Evolutionary conservation across 1,140 invertebrate species (phyloP).

Genomic region (Cherax destructor): DNA sequence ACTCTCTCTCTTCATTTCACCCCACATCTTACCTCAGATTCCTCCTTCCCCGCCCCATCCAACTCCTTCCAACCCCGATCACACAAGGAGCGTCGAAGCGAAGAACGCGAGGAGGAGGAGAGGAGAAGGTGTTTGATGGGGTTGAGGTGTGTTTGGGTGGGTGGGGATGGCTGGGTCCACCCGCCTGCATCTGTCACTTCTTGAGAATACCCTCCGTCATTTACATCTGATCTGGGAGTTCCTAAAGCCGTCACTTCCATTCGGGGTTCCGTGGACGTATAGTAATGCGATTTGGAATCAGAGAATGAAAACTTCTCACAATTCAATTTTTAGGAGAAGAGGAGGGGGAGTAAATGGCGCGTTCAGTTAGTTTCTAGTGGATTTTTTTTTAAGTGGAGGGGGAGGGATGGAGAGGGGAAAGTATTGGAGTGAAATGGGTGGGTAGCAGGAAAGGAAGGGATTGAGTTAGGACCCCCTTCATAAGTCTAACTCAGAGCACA

Average conservation of each 20-base stretch:
- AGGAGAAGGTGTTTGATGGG: not conserved
- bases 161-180: not conserved
- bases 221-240: not conserved
- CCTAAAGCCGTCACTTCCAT: conserved; percentile 7
- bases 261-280: not conserved
- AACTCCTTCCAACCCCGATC: not conserved
- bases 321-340: not conserved
- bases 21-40: not conserved
- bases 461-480: too few relatives aligned
- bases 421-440: not conserved
- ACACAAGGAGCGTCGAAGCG: not conserved
- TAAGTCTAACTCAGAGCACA: too few relatives aligned
- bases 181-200: not conserved
- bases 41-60: not conserved
- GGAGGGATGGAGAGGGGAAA: not conserved
- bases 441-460: not conserved
- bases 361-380: not conserved
- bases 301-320: conserved; percentile 1
- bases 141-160: not conserved
- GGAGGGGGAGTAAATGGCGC: not conserved
- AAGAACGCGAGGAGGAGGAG: too few relatives aligned
- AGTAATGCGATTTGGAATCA: conserved; percentile 13
- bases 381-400: not conserved
- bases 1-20: not conserved
- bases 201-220: not conserved